phyloP scores from a whole-genome alignment of 2,113 vertebrate genomes.

The Pelodiscus sinensis region DNA sequence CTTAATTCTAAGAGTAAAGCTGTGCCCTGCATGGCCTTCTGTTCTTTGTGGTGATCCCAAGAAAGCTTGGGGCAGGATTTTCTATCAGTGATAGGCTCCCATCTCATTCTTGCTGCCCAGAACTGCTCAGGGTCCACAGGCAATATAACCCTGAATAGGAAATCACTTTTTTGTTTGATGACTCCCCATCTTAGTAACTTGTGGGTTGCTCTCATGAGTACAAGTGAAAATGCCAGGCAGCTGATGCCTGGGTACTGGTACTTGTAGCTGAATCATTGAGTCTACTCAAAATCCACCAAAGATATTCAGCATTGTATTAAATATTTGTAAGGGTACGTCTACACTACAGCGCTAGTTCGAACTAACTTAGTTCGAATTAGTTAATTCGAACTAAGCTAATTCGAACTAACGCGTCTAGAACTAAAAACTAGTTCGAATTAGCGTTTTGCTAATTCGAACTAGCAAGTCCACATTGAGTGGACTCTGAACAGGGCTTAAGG shows the following conservation, averaged over 20 bases:
- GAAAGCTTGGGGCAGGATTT: neutral
- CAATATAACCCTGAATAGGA: neutral
- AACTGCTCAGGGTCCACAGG: neutral
- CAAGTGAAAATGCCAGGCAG: neutral
- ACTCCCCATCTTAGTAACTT: neutral
- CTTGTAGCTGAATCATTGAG: neutral
- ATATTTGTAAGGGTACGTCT: too few species aligned
- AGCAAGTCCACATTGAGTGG: too few species aligned
- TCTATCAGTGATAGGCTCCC: neutral
- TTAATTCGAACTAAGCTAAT: too few species aligned
- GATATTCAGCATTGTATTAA: neutral
- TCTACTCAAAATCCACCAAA: neutral
- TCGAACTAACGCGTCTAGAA: too few species aligned
- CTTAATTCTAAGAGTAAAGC: neutral
- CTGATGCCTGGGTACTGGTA: neutral
- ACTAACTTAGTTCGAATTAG: too few species aligned
- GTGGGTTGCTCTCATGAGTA: neutral
- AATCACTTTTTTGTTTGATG: neutral
- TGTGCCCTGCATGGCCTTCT: neutral
- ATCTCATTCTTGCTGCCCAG: neutral
- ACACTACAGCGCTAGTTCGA: too few species aligned
- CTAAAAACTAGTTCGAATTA: too few species aligned
- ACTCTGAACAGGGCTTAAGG: too few species aligned
- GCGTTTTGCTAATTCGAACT: too few species aligned
- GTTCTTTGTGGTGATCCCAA: neutral